These are phyloP conservation scores for Phorcus lineatus DNA, from an alignment of 2,888 invertebrate genomes.

Conservation along the genomic window DNA sequence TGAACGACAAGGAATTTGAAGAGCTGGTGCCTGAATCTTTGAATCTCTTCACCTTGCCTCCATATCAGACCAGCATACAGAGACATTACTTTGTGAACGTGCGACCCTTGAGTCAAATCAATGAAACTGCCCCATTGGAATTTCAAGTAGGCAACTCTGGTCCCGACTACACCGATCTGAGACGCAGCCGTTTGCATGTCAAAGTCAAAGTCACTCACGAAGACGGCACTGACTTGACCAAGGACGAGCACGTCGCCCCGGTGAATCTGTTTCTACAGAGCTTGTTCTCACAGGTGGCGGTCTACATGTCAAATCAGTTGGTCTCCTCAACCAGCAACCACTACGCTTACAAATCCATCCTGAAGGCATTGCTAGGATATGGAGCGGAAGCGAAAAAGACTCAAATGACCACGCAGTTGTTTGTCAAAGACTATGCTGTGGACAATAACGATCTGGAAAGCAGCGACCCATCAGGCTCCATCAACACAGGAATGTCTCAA, in stretches of 20 bases:
- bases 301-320: neutral
- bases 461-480: too few species aligned
- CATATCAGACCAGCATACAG: neutral
- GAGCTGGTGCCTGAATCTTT: neutral
- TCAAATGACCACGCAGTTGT: neutral
- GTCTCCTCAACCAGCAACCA: neutral
- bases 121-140: neutral
- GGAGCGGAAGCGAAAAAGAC: neutral
- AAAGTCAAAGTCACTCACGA: neutral
- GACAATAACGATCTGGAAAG: neutral
- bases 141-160: neutral
- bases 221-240: neutral
- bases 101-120: neutral
- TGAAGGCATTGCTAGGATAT: neutral
- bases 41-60: neutral
- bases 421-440: neutral
- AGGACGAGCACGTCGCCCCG: neutral
- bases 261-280: neutral
- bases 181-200: neutral
- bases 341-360: neutral
- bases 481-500: neutral
- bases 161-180: neutral
- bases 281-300: neutral
- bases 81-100: neutral
- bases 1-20: conserved; percentile 8